phyloP scores from a whole-genome alignment of 2,113 vertebrate genomes.

The Dascyllus trimaculatus region DNA sequence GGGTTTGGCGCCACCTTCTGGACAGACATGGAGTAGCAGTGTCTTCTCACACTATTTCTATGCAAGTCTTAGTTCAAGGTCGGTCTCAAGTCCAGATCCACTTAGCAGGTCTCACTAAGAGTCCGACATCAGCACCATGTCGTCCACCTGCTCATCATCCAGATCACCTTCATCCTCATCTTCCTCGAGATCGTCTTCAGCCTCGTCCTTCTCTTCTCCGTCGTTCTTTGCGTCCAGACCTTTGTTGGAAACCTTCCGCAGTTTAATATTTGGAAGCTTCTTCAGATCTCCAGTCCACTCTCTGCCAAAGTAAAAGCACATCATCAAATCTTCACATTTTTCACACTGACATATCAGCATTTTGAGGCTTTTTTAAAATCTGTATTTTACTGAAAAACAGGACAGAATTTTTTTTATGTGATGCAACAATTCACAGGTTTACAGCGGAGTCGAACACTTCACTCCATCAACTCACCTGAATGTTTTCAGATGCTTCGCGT shows the following conservation, averaged over 20 bases:
- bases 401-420: no score
- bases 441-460: no score
- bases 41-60: background rate
- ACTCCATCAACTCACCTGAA: slow-evolving; percentile 87
- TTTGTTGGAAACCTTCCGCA: slow-evolving; percentile 88
- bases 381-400: no score
- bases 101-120: slow-evolving; percentile 32
- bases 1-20: slow-evolving; percentile 44
- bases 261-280: slow-evolving; percentile 96
- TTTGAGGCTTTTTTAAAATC: no score
- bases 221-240: slow-evolving; percentile 71
- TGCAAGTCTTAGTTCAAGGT: slow-evolving; percentile 8
- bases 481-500: slow-evolving; percentile 89
- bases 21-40: slow-evolving; percentile 28
- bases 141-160: slow-evolving; percentile 48
- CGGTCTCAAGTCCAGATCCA: background rate
- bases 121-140: slow-evolving; percentile 43
- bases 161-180: slow-evolving; percentile 33
- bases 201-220: slow-evolving; percentile 56
- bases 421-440: background rate
- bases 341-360: no score
- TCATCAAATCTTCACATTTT: no score
- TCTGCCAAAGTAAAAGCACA: slow-evolving; percentile 73
- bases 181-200: slow-evolving; percentile 13
- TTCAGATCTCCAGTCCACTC: slow-evolving; percentile 95